Conservation (phyloP, 2,797 vertebrate species). For the Anabacerthia variegaticeps region DNA sequence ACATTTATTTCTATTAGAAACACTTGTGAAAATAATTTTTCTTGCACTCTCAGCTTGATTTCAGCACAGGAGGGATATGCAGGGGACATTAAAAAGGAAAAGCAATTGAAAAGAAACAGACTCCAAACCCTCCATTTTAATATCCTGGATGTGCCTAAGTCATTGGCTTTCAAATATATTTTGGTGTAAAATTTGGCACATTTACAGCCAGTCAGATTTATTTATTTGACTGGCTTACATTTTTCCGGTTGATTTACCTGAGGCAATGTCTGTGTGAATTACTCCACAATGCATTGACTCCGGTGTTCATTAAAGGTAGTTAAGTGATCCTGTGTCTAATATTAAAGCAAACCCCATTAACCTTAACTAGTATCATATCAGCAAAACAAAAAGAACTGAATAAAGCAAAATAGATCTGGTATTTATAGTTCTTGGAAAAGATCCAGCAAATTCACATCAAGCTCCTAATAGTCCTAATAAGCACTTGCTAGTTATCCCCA, state of each 20-base stretch:
- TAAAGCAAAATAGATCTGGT: slow-evolving; percentile 13
- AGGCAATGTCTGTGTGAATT: slow-evolving; percentile 11
- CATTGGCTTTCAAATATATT: slow-evolving; percentile 44
- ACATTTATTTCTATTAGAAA: slow-evolving; percentile 9
- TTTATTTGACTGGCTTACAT: slow-evolving; percentile 53
- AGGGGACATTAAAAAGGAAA: slow-evolving; percentile 38
- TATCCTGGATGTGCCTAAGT: slow-evolving; percentile 22
- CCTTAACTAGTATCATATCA: slow-evolving; percentile 65
- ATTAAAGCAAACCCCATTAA: slow-evolving; percentile 58
- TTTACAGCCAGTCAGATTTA: slow-evolving; percentile 55
- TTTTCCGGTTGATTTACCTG: slow-evolving; percentile 57
- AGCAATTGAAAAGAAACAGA: slow-evolving; percentile 56
- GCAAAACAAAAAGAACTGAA: slow-evolving; percentile 70
- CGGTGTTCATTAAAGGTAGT: slow-evolving; percentile 25
- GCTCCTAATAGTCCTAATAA: slow-evolving; percentile 6
- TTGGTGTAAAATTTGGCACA: slow-evolving; percentile 59
- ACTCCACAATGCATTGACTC: slow-evolving; percentile 3
- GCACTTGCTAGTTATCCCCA: neutral
- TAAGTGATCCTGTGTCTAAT: slow-evolving; percentile 49
- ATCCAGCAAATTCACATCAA: slow-evolving; percentile 30
- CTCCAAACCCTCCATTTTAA: slow-evolving; percentile 6
- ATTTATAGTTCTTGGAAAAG: slow-evolving; percentile 49
- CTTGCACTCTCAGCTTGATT: neutral
- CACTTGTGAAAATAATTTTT: slow-evolving; percentile 40
- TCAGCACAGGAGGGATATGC: slow-evolving; percentile 28